Evolutionary conservation across 2,888 invertebrate species (phyloP), one percentile per base, ranked within the genome.

Genomic region (Crepidodera aurea): DNA sequence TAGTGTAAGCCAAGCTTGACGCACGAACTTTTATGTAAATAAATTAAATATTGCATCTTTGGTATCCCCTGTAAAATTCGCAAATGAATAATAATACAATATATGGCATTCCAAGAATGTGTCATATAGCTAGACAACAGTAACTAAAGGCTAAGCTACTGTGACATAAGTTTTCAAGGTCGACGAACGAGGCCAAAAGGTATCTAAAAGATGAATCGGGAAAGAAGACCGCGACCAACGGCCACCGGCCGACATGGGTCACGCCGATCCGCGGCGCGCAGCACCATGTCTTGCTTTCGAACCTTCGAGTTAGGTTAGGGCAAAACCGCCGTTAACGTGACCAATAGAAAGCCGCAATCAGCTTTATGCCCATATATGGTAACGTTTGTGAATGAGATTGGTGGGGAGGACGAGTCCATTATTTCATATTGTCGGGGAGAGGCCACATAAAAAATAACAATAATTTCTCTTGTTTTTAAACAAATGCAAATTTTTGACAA

Each of bases 361-460:
- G 86, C 87, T 88, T 86, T 87, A 89, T 90, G 88, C 87, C 90
- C 90, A 88, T 90, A 90, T 90, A 90, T 87, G 90, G 90, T 87
- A 87, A 88, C 85, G 85, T 86, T 78, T 85, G 85, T 86, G 84
- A 86, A 84, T 84, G 84, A 79, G 81, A 78, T 80, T 82, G 82
- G 84, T 82, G 83, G 81, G 83, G 79, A 73, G 82, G 48, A 29
- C 27, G 27, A 48, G 48, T 48, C 48, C 48, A 48, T 48, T 48
- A 13, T 16, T 16, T 13, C 13, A 13, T 15, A 19, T n/a, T 15
- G 2, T 19, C 13, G 44, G 77, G 79, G 79, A 77, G 77, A 70
- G 75, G 73, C 71, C 76, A 58, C 48, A 50, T 37, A 48, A 19
- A 15, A 10, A 27, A 51, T 51, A 60, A 60, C 67, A 69, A 69